Percentiles rank a stretch among this genome's conserved stretches.
Conservation (phyloP, 1,140 invertebrate species). For the Hylyphantes graminicola region DNA sequence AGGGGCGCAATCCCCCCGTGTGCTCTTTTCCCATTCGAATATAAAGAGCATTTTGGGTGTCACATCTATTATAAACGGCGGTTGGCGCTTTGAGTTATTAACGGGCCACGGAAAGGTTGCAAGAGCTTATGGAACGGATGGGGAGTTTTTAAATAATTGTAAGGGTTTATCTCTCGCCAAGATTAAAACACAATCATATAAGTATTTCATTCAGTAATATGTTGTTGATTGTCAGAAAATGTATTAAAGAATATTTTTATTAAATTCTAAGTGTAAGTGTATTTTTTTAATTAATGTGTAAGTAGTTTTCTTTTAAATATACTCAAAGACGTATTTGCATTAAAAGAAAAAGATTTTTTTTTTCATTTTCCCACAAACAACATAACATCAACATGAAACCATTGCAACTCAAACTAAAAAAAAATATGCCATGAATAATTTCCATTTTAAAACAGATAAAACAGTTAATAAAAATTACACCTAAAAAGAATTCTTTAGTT, state of each 20-base stretch:
- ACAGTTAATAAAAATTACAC: too few species aligned
- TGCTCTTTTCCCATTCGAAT: conserved; percentile 44
- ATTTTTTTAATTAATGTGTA: too few species aligned
- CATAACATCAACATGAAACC: too few species aligned
- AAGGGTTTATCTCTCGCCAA: background rate
- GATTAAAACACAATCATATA: background rate
- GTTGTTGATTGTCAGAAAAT: background rate
- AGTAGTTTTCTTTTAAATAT: too few species aligned
- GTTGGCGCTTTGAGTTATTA: conserved; percentile 38
- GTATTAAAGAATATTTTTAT: background rate
- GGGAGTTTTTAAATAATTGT: conserved; percentile 26
- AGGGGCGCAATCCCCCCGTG: conserved; percentile 34
- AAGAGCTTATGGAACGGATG: background rate
- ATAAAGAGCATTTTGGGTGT: conserved; percentile 51
- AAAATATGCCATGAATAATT: too few species aligned
- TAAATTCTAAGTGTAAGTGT: background rate
- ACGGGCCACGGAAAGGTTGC: conserved; percentile 29
- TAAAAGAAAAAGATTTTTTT: too few species aligned
- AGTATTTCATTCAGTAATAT: background rate
- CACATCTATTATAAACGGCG: conserved; percentile 48
- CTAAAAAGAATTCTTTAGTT: too few species aligned
- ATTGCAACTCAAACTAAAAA: too few species aligned
- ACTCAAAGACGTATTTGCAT: too few species aligned
- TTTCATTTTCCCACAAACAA: too few species aligned
- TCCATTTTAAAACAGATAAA: too few species aligned